phyloP scores from a whole-genome alignment of 2,113 vertebrate species.

The Mirza zaza region DNA sequence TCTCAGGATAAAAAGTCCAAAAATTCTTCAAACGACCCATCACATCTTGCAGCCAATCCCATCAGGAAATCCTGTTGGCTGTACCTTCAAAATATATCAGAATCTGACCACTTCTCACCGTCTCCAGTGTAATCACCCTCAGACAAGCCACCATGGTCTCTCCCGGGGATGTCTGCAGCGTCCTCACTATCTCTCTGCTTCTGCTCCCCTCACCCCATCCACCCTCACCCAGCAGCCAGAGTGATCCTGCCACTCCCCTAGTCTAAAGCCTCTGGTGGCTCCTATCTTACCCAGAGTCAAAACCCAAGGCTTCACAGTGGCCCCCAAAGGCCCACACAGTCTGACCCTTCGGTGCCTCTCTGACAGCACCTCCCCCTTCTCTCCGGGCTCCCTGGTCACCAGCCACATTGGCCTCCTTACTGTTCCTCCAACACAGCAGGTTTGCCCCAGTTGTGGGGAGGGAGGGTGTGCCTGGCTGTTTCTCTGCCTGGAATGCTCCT shows the following conservation, averaged over 20 bases:
- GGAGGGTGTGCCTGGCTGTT: not conserved
- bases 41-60: not conserved
- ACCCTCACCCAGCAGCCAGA: not conserved
- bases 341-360: not conserved
- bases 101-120: not conserved
- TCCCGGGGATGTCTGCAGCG: not conserved
- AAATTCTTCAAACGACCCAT: not conserved
- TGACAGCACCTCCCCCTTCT: not conserved
- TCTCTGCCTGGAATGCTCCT: not conserved
- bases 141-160: not conserved
- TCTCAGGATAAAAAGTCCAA: not conserved
- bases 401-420: not conserved
- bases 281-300: not conserved
- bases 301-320: not conserved
- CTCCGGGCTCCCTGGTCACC: not conserved
- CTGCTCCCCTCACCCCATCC: not conserved
- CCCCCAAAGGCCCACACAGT: not conserved
- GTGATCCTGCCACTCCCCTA: not conserved
- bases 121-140: not conserved
- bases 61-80: conserved; percentile 9
- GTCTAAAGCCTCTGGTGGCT: not conserved
- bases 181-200: not conserved
- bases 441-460: not conserved
- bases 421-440: not conserved
- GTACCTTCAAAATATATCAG: not conserved